A percentile compares a stretch with the other conserved stretches of the same genome.
Evolutionary conservation across 2,797 vertebrate genomes (phyloP).

Genomic region (Tangara arthus): DNA sequence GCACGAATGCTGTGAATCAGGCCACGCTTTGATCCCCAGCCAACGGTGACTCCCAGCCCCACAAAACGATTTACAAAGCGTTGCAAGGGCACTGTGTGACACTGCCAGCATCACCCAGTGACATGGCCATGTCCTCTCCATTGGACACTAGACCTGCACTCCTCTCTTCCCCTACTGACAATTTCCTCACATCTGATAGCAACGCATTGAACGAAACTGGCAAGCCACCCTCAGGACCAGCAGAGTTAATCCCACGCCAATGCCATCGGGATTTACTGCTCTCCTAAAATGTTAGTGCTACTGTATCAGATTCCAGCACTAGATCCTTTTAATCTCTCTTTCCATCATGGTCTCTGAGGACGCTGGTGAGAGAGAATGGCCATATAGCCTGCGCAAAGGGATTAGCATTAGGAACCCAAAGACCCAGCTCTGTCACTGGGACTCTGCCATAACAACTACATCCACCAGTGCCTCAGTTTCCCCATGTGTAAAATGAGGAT

Average conservation of each 20-base stretch:
- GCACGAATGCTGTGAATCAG: accelerated
- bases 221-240: neutral
- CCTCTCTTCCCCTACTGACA: neutral
- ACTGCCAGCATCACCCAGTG: neutral
- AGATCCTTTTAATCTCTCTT: neutral
- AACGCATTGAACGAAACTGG: accelerated
- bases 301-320: neutral
- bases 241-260: neutral
- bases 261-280: neutral
- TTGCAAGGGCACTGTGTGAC: neutral
- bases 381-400: neutral
- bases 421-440: neutral
- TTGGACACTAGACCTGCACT: neutral
- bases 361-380: neutral
- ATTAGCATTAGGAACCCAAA: neutral
- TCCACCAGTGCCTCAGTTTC: constrained; percentile 59
- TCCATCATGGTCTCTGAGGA: neutral
- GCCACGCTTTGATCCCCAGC: neutral
- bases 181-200: neutral
- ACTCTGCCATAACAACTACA: neutral
- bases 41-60: neutral
- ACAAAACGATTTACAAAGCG: accelerated
- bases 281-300: neutral
- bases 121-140: neutral
- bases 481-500: constrained; percentile 51